Percentiles rank a stretch among this genome's conserved stretches.
Conservation (phyloP, 2,113 vertebrate genomes). For the Heterotilapia buettikoferi region DNA sequence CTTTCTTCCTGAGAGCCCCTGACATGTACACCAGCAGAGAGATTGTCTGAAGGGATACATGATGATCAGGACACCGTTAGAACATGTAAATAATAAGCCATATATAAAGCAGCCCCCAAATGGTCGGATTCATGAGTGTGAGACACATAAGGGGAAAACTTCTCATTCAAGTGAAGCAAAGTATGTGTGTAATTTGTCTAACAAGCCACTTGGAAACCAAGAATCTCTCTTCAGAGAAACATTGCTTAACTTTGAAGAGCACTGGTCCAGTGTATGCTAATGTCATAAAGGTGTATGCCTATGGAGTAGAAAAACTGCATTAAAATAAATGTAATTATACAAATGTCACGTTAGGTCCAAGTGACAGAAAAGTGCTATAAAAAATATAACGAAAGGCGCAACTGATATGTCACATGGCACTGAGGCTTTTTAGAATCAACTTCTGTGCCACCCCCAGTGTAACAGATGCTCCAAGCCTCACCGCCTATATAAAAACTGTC, state of each 20-base stretch:
- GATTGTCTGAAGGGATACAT: conserved; percentile 73
- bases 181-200: background rate
- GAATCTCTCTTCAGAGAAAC: background rate
- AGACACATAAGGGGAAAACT: background rate
- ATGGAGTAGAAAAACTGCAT: background rate
- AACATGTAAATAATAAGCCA: background rate
- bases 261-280: background rate
- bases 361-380: background rate
- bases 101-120: background rate
- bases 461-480: background rate
- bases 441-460: background rate
- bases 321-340: background rate
- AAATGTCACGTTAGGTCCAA: background rate
- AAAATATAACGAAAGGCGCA: background rate
- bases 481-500: background rate
- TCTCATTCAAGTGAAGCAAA: background rate
- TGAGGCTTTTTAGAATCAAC: background rate
- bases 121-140: background rate
- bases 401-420: accelerated
- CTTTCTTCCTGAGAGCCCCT: conserved; percentile 66
- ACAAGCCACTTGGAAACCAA: background rate
- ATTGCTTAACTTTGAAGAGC: background rate
- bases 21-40: conserved; percentile 79
- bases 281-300: background rate
- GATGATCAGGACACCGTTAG: background rate